These are phyloP conservation scores for Galemys pyrenaicus DNA, from an alignment of 2,113 vertebrate genomes.

Conservation along the genomic window DNA sequence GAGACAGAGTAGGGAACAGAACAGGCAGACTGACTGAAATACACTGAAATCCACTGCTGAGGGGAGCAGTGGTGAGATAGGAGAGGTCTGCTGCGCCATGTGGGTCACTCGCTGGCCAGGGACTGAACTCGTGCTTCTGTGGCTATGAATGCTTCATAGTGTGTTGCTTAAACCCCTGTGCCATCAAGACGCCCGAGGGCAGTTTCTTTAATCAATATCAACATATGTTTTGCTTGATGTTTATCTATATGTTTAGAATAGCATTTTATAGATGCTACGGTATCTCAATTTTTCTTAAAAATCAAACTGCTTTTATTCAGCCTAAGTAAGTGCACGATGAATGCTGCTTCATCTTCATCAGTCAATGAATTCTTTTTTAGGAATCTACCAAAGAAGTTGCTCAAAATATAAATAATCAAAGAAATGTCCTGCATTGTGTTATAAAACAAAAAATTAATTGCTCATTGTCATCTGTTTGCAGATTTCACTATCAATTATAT, in stretches of 20 bases:
- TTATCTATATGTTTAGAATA: neutral
- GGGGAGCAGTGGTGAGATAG: no score
- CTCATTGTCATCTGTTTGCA: neutral
- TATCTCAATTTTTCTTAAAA: neutral
- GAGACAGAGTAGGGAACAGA: no score
- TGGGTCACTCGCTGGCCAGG: no score
- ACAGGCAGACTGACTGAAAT: no score
- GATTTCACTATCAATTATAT: neutral
- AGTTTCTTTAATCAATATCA: neutral
- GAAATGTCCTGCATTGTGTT: neutral
- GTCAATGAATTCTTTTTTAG: neutral
- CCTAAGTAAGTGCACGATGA: neutral
- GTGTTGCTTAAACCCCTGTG: no score
- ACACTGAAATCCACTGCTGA: no score
- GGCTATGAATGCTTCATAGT: no score
- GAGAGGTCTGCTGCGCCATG: no score
- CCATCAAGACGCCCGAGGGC: no score
- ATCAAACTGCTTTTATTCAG: neutral
- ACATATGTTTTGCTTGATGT: neutral
- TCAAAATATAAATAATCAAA: neutral
- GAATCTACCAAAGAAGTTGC: neutral
- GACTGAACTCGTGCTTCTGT: no score
- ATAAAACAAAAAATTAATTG: neutral
- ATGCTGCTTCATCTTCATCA: neutral
- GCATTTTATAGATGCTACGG: neutral